Percentiles rank a stretch among this genome's conserved stretches.
phyloP scores from a whole-genome alignment of 2,888 invertebrate species.

The Leptinotarsa haldemani region DNA sequence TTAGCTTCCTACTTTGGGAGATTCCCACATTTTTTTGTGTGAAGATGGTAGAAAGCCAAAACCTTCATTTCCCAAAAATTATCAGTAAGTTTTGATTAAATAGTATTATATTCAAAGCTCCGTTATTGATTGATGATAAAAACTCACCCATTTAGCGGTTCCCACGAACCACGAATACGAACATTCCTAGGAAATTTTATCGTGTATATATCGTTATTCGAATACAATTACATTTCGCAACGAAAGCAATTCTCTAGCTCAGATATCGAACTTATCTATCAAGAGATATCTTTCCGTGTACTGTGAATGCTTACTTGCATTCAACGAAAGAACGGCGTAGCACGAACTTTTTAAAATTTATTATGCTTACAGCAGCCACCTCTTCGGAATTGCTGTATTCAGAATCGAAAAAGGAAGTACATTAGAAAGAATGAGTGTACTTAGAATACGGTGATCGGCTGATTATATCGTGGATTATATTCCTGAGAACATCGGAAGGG shows the following conservation, averaged over 20 bases:
- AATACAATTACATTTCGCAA: constrained; percentile 7
- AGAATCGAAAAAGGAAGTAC: neutral
- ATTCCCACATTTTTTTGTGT: too few species aligned
- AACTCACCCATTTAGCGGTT: neutral
- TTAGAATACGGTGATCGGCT: neutral
- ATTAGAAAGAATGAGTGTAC: neutral
- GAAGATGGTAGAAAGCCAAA: too few species aligned
- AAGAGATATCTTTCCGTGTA: constrained; percentile 6
- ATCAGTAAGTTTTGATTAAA: too few species aligned
- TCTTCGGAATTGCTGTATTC: constrained; percentile 3
- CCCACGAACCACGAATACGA: neutral
- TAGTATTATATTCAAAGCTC: too few species aligned
- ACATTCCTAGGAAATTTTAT: neutral
- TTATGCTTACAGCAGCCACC: constrained; percentile 9
- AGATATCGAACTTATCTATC: constrained; percentile 15
- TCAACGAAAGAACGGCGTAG: neutral
- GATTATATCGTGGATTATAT: neutral
- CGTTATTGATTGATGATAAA: too few species aligned
- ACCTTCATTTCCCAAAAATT: too few species aligned
- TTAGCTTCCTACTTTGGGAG: too few species aligned
- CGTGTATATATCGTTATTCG: neutral
- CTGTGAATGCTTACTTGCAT: constrained; percentile 4
- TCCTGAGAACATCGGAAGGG: neutral
- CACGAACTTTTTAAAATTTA: constrained; percentile 8
- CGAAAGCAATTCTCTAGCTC: constrained; percentile 11